These are phyloP conservation scores for Vanessa atalanta DNA, from an alignment of 1,140 invertebrate genomes.

Conservation along the genomic window DNA sequence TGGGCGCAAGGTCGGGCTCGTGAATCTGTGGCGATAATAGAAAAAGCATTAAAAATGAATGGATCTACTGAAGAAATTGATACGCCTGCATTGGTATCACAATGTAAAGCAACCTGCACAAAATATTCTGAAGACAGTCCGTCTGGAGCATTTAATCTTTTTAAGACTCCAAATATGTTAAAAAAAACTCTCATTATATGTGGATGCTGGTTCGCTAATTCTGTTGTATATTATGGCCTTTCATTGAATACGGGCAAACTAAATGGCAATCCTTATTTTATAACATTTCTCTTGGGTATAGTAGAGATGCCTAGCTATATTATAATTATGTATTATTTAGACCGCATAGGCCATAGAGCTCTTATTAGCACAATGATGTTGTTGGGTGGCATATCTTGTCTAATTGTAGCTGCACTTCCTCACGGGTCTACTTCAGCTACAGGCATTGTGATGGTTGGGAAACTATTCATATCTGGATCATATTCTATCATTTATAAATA, in stretches of 20 bases:
- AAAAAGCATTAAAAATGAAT: constrained; percentile 87
- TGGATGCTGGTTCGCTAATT: constrained; percentile 92
- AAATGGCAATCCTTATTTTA: constrained; percentile 89
- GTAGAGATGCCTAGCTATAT: constrained; percentile 92
- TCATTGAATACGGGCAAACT: constrained; percentile 89
- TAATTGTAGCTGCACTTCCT: constrained; percentile 84
- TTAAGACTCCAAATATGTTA: constrained; percentile 88
- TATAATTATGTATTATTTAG: constrained; percentile 85
- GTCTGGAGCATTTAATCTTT: constrained; percentile 84
- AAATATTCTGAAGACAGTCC: constrained; percentile 71
- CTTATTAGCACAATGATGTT: constrained; percentile 88
- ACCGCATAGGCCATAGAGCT: constrained; percentile 85
- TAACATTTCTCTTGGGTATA: constrained; percentile 88
- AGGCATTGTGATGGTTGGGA: constrained; percentile 86
- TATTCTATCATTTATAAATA: constrained; percentile 95
- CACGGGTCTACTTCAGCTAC: constrained; percentile 80
- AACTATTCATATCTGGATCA: constrained; percentile 90
- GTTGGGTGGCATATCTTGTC: constrained; percentile 86
- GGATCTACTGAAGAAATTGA: constrained; percentile 82
- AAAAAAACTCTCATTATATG: constrained; percentile 90
- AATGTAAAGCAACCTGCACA: constrained; percentile 79
- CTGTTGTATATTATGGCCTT: constrained; percentile 91
- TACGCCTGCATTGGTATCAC: constrained; percentile 82
- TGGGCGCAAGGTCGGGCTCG: constrained; percentile 87
- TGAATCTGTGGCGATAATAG: constrained; percentile 86